Conservation (phyloP, 1,140 invertebrate genomes). For the Drosophila carrolli region DNA sequence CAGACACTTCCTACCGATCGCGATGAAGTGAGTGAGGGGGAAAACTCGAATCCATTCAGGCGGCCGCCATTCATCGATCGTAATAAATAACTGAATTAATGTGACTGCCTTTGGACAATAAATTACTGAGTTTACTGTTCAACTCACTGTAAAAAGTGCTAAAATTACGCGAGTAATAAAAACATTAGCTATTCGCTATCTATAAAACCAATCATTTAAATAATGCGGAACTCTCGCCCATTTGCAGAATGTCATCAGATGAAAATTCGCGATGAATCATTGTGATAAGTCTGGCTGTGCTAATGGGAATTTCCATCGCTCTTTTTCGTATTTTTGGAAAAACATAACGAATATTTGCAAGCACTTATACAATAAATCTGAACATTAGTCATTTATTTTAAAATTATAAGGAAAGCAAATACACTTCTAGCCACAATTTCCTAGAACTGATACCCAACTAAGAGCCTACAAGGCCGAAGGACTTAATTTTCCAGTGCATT, state of each 20-base stretch:
- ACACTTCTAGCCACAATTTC: too few relatives aligned
- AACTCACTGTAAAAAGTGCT: constrained; percentile 27
- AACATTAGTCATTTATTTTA: too few relatives aligned
- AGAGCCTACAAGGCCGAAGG: too few relatives aligned
- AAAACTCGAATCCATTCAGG: constrained; percentile 34
- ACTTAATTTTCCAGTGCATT: too few relatives aligned
- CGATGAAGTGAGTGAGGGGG: constrained; percentile 43
- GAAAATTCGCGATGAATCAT: constrained; percentile 34
- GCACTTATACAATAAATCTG: too few relatives aligned
- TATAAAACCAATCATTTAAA: constrained; percentile 9
- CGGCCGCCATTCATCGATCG: constrained; percentile 52
- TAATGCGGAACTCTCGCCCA: constrained; percentile 15
- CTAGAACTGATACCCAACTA: too few relatives aligned
- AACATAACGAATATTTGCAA: not conserved
- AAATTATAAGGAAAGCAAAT: too few relatives aligned
- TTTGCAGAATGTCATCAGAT: constrained; percentile 16
- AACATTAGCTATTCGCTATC: constrained; percentile 16
- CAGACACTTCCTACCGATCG: constrained; percentile 49
- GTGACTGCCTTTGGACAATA: constrained; percentile 68
- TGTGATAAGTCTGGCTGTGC: not conserved
- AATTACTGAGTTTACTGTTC: constrained; percentile 64
- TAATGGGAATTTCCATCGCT: constrained; percentile 9
- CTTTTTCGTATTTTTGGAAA: not conserved
- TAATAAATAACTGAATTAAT: constrained; percentile 82
- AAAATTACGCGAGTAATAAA: constrained; percentile 37